Evolutionary conservation across 2,113 vertebrate species (phyloP).

Genomic region (Pavo muticus): DNA sequence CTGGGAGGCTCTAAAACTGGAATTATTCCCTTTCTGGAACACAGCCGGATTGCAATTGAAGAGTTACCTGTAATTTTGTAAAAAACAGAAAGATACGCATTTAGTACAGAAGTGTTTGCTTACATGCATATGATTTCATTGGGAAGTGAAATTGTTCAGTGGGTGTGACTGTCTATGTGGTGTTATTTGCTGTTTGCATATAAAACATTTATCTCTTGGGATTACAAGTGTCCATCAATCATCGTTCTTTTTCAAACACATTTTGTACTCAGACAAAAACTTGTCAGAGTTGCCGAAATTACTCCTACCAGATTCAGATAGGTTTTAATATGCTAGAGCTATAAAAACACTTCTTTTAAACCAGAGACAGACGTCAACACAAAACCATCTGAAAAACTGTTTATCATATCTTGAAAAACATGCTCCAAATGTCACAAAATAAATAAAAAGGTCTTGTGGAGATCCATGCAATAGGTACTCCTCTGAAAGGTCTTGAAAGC

Average conservation of each 20-base stretch:
- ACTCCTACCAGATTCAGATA: not conserved
- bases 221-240: not conserved
- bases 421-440: not conserved
- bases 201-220: not conserved
- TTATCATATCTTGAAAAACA: not conserved
- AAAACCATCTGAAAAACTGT: not conserved
- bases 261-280: not conserved
- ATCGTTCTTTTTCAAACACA: not conserved
- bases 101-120: not conserved
- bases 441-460: not conserved
- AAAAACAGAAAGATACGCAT: not conserved
- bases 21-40: not conserved
- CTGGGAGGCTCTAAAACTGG: not conserved
- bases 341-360: not conserved
- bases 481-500: not conserved
- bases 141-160: not conserved
- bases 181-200: not conserved
- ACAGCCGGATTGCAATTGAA: not conserved
- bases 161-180: not conserved
- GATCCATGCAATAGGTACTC: rapidly evolving
- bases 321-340: not conserved
- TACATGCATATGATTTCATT: not conserved
- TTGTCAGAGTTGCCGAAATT: not conserved
- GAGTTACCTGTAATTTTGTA: not conserved
- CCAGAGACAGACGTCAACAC: not conserved